These are phyloP conservation scores for Ciconia stormi DNA, from an alignment of 2,113 vertebrate species.

Conservation along the genomic window DNA sequence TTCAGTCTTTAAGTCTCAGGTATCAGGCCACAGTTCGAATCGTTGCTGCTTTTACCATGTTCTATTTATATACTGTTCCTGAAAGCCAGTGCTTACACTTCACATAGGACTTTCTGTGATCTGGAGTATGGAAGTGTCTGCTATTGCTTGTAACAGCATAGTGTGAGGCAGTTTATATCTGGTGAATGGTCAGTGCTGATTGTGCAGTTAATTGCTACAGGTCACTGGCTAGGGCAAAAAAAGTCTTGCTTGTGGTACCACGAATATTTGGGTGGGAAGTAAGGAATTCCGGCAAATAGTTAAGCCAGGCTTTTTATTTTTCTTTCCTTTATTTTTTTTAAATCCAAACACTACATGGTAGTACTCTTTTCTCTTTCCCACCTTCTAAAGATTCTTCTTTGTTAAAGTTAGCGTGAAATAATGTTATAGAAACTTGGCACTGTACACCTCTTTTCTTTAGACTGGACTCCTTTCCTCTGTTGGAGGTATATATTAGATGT, in stretches of 20 bases:
- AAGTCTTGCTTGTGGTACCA: neutral
- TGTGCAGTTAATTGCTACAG: neutral
- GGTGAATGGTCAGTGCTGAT: neutral
- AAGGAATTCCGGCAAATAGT: neutral
- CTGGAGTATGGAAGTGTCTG: neutral
- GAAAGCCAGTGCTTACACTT: neutral
- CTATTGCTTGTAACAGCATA: neutral
- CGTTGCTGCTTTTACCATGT: neutral
- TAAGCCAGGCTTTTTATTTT: neutral
- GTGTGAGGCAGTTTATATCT: neutral
- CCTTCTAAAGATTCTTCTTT: neutral
- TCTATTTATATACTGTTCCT: neutral
- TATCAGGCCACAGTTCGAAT: neutral
- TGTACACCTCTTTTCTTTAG: neutral
- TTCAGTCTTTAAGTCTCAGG: neutral
- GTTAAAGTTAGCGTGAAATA: neutral
- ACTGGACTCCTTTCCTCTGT: neutral
- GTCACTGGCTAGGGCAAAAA: neutral
- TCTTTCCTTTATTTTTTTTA: neutral
- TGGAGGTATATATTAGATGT: neutral
- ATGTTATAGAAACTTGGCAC: neutral
- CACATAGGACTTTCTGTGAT: neutral
- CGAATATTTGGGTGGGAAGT: neutral
- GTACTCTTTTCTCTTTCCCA: neutral
- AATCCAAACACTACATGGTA: neutral